Evolutionary conservation across 2,113 vertebrate genomes (phyloP).

Genomic region (Aix galericulata): DNA sequence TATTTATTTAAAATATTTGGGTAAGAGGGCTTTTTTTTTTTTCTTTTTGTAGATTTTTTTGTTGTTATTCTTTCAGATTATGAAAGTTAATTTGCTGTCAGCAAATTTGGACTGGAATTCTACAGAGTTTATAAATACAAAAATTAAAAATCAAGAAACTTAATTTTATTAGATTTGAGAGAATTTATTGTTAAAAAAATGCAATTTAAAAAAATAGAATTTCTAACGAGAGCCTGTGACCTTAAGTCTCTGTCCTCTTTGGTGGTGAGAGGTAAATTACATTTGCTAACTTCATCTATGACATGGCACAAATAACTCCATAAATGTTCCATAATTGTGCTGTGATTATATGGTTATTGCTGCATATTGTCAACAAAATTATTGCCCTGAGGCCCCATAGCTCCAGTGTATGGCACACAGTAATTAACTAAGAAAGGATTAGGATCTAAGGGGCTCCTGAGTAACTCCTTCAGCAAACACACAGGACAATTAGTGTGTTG

Average conservation of each 20-base stretch:
- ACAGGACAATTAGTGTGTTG: neutral
- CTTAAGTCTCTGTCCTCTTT: conserved; percentile 41
- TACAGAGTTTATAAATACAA: neutral
- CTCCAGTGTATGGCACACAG: conserved; percentile 28
- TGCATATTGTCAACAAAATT: conserved; percentile 70
- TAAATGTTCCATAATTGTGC: conserved; percentile 68
- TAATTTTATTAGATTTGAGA: neutral
- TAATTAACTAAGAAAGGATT: conserved; percentile 55
- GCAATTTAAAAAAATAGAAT: neutral
- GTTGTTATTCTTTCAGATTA: neutral
- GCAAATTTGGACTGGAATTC: neutral
- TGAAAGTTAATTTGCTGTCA: neutral
- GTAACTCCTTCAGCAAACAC: conserved; percentile 26
- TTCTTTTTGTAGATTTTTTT: too few species aligned
- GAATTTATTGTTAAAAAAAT: neutral
- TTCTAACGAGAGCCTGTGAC: conserved; percentile 38
- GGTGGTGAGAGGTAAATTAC: conserved; percentile 50
- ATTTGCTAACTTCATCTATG: conserved; percentile 52
- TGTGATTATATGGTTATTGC: conserved; percentile 67
- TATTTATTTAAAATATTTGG: conserved; percentile 18
- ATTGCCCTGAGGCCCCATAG: conserved; percentile 51
- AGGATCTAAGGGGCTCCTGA: conserved; percentile 8
- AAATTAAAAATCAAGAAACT: neutral
- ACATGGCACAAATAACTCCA: conserved; percentile 46
- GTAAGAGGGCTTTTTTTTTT: neutral